Conservation (phyloP, 2,888 invertebrate genomes). For the Cecidostiba fungosa region DNA sequence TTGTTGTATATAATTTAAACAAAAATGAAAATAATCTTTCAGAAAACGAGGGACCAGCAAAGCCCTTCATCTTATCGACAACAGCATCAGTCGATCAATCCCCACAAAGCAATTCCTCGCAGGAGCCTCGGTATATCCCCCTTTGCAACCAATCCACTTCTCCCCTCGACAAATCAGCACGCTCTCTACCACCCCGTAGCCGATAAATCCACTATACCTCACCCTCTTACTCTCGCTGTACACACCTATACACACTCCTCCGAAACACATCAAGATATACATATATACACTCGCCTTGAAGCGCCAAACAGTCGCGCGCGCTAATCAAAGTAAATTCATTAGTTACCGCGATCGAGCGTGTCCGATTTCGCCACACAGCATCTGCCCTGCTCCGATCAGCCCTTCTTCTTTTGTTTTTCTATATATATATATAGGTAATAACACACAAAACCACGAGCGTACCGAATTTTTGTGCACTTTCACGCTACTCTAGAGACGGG, state of each 20-base stretch:
- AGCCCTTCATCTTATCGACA: constrained; percentile 24
- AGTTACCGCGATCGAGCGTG: constrained; percentile 68
- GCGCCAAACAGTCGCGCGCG: constrained; percentile 14
- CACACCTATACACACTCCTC: background rate
- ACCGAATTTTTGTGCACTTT: constrained; percentile 48
- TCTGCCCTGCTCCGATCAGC: constrained; percentile 20
- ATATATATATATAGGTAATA: too few relatives aligned
- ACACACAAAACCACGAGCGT: constrained; percentile 7
- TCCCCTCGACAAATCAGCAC: constrained; percentile 28
- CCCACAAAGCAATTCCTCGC: constrained; percentile 15
- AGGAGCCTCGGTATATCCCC: background rate
- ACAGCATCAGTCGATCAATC: constrained; percentile 19
- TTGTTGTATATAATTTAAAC: too few relatives aligned
- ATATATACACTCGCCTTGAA: background rate
- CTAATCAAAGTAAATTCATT: constrained; percentile 70
- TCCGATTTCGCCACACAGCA: constrained; percentile 65
- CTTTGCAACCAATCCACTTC: constrained; percentile 23
- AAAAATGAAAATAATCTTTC: too few relatives aligned
- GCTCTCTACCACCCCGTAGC: background rate
- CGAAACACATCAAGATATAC: background rate
- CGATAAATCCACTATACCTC: constrained; percentile 20
- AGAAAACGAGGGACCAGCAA: constrained; percentile 6
- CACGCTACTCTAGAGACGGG: constrained; percentile 40
- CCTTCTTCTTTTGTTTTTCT: background rate
- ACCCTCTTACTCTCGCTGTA: background rate